Evolutionary conservation across 2,113 vertebrate species (phyloP).

Genomic region (Vulpes vulpes): DNA sequence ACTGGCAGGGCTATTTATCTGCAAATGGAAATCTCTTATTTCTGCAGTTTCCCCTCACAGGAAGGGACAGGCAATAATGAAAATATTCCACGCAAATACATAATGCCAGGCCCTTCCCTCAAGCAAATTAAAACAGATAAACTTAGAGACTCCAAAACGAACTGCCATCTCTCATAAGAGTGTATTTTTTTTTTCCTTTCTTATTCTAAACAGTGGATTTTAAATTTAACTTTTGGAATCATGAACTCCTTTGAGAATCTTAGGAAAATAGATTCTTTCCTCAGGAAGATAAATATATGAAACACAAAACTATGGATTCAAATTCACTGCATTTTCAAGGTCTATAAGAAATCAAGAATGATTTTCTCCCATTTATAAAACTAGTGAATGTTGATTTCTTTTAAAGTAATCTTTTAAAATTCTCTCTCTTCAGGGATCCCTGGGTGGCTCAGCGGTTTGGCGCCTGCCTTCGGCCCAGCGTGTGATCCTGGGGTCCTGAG

Average conservation of each 20-base stretch:
- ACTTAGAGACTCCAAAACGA: not conserved
- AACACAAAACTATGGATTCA: not conserved
- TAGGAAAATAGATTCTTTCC: slow-evolving; percentile 9
- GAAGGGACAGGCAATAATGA: not conserved
- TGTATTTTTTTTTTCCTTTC: not conserved
- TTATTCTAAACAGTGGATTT: not conserved
- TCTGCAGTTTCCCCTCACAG: slow-evolving; percentile 21
- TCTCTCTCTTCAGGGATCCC: not conserved
- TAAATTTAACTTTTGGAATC: slow-evolving; percentile 23
- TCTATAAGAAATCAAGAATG: not conserved
- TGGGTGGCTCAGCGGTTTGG: no score
- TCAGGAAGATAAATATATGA: not conserved
- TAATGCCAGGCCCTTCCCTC: not conserved
- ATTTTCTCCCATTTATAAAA: not conserved
- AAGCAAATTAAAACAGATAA: slow-evolving; percentile 49
- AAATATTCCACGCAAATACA: slow-evolving; percentile 44
- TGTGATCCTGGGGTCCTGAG: no score
- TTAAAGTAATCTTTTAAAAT: not conserved
- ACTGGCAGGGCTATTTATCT: not conserved
- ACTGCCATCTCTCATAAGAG: not conserved
- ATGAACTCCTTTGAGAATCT: not conserved
- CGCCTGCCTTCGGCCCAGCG: no score
- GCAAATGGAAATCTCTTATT: slow-evolving; percentile 24
- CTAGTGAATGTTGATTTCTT: not conserved
- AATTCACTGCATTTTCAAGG: slow-evolving; percentile 10